Evolutionary conservation across 64 coral and sea anemone genomes (phyloP), one percentile per base, ranked within the genome.

Genomic region (Trachythela sp.): DNA sequence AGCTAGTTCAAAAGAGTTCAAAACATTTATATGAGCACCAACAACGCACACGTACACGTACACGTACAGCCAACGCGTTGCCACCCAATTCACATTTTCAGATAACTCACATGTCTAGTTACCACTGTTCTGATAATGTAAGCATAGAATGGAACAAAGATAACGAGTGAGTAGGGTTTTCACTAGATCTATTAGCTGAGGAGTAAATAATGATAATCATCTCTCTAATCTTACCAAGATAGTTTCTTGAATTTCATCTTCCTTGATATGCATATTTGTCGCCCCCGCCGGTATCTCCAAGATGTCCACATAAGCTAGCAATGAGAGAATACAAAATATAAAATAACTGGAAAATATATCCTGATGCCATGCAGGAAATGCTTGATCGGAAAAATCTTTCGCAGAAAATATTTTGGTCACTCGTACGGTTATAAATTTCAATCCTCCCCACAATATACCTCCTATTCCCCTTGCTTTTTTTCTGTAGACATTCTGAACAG

Each of bases 291-390:
- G 95, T 71, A 97, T 90, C 22, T 87, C 84, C 15, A 94, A 52
- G 56, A 97, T 86, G 31, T 97, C 95, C n/a, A 88, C 92, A 71
- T 97, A 97, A 39, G 83, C 95, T 97, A 31, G 33, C 33, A 39
- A 40, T 54, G 48, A 54, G 39, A 0, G 38, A n/a, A 86, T 39
- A 39, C 32, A 67, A 77, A 71, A 48, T 22, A 26, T 31, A 8
- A 35, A 15, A 37, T 37, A 34, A 27, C 26, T 3, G 34, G 5
- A 80, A 39, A 36, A 32, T 80, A 80, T 24, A 45, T 11, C 11
- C 11, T 45, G 42, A 45, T 11, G 42, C 42, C 42, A 45, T 45
- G 42, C 4, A n/a, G 11, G 42, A 45, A 45, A 45, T 45, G 4
- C 11, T 11, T 45, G 42, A 45, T 45, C 42, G 42, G 11, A 45